phyloP scores from a whole-genome alignment of 2,888 invertebrate species.

The Artemia sinica region DNA sequence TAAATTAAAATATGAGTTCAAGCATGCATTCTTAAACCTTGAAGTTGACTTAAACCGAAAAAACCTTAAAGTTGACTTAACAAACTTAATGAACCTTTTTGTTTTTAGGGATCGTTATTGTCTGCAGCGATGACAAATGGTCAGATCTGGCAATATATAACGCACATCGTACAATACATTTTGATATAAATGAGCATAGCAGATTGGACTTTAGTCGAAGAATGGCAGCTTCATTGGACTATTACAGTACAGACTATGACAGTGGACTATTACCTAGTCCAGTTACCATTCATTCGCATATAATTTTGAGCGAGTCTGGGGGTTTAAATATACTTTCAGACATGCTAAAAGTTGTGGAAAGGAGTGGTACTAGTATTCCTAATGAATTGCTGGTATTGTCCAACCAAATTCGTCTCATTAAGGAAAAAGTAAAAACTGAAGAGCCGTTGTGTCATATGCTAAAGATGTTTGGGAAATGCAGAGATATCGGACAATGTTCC shows the following conservation, averaged over 20 bases:
- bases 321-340: neutral
- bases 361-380: neutral
- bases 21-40: no score
- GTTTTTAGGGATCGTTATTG: neutral
- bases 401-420: neutral
- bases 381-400: neutral
- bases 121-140: neutral
- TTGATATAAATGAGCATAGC: neutral
- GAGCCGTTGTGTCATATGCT: neutral
- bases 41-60: no score
- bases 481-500: neutral
- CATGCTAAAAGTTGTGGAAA: neutral
- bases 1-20: no score
- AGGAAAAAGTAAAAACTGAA: neutral
- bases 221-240: constrained; percentile 8
- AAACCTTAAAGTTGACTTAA: no score
- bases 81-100: neutral
- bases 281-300: neutral
- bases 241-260: neutral
- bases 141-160: neutral
- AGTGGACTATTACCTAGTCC: neutral
- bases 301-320: constrained; percentile 3
- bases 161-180: neutral
- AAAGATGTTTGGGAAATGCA: neutral
- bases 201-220: neutral